phyloP scores from a whole-genome alignment of 2,113 vertebrate genomes.

The Rhinoptilus africanus region DNA sequence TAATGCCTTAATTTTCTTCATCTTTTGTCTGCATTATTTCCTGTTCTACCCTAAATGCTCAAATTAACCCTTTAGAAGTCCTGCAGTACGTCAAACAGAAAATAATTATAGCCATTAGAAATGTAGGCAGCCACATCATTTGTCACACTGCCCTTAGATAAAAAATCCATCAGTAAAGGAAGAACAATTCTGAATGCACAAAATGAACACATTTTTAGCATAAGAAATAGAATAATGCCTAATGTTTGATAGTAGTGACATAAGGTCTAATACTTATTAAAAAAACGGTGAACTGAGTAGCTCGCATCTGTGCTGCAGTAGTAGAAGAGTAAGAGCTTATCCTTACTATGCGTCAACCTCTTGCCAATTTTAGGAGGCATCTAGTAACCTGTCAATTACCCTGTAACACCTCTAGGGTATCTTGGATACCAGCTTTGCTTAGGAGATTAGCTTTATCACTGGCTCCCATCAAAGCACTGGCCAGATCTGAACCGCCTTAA shows the following conservation, averaged over 20 bases:
- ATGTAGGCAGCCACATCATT: background rate
- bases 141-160: background rate
- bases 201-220: background rate
- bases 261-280: background rate
- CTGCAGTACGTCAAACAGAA: background rate
- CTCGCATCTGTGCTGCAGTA: background rate
- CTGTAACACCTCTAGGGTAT: background rate
- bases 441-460: conserved; percentile 29
- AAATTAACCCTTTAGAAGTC: background rate
- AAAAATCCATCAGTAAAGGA: background rate
- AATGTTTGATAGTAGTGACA: background rate
- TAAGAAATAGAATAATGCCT: background rate
- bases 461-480: background rate
- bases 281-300: background rate
- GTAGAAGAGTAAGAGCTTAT: background rate
- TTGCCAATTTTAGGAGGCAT: background rate
- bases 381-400: background rate
- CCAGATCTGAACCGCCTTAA: background rate
- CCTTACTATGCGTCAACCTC: background rate
- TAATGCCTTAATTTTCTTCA: background rate
- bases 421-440: background rate
- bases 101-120: background rate
- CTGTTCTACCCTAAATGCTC: background rate
- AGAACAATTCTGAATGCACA: background rate
- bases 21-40: background rate